Evolutionary conservation across 2,797 vertebrate genomes (phyloP).

Genomic region (Chrysocyon brachyurus): DNA sequence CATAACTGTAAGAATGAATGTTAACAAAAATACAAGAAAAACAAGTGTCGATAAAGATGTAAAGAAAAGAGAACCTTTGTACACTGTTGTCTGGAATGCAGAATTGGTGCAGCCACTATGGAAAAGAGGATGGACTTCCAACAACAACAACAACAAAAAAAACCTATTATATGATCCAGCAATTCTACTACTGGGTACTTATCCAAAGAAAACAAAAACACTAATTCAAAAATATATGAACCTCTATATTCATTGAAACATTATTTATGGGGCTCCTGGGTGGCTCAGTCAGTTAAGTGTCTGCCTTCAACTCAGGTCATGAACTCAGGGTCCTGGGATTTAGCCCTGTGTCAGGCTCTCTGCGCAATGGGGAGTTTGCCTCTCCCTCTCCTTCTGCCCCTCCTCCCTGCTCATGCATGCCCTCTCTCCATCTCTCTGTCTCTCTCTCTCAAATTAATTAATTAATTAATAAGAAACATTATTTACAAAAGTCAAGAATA

Average conservation of each 20-base stretch:
- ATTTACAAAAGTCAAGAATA: background rate
- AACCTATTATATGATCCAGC: background rate
- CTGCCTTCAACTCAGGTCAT: background rate
- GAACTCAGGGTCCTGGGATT: background rate
- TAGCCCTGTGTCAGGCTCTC: accelerated
- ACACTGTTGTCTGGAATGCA: background rate
- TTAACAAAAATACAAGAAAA: background rate
- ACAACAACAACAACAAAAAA: background rate
- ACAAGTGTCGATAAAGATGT: background rate
- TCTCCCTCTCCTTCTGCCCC: background rate
- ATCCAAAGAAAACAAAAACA: background rate
- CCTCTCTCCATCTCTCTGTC: too few species aligned
- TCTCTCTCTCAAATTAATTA: background rate
- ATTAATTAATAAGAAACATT: background rate
- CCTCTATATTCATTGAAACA: background rate
- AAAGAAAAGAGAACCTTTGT: background rate
- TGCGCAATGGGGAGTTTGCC: background rate
- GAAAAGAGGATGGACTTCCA: background rate
- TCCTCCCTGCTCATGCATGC: background rate
- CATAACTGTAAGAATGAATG: background rate
- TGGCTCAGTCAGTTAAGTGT: background rate
- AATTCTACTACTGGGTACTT: background rate
- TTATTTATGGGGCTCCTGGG: background rate
- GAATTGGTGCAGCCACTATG: background rate
- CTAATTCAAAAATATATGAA: background rate